Conservation (phyloP, 1,140 invertebrate genomes). For the Brachionus paranguensis region DNA sequence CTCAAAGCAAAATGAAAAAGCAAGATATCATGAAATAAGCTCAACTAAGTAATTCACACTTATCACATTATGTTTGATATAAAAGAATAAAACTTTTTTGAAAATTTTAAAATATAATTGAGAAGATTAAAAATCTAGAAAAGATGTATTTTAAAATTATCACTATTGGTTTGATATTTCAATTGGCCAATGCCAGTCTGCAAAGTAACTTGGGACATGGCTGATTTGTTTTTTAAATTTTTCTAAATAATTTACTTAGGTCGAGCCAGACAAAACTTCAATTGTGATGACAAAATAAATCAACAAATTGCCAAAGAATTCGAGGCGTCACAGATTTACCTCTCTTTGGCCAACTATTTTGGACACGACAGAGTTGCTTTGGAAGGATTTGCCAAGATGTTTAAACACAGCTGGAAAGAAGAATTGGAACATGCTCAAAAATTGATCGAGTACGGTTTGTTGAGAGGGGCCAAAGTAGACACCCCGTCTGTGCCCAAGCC, state of each 20-base stretch:
- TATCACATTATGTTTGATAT: neutral
- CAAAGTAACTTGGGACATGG: neutral
- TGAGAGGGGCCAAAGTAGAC: neutral
- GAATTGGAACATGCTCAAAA: slow-evolving; percentile 34
- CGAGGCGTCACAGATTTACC: neutral
- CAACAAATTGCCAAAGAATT: slow-evolving; percentile 13
- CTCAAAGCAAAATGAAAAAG: neutral
- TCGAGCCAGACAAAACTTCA: slow-evolving; percentile 20
- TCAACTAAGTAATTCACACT: neutral
- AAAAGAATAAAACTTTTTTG: neutral
- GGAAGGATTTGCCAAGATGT: slow-evolving; percentile 22
- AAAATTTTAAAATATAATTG: neutral
- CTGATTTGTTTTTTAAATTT: neutral
- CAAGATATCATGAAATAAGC: neutral
- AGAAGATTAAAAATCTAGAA: neutral
- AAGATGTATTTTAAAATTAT: neutral
- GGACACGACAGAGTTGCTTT: neutral
- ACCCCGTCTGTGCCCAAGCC: neutral
- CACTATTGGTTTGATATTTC: neutral
- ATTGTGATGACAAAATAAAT: slow-evolving; percentile 1
- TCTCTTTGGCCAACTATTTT: slow-evolving; percentile 8
- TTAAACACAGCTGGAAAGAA: slow-evolving; percentile 15
- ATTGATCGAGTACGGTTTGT: slow-evolving; percentile 35
- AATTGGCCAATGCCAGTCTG: neutral
- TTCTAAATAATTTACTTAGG: neutral